Evolutionary conservation across 1,140 invertebrate species (phyloP), one percentile per base, ranked within the genome.

Genomic region (Drosophila nigrodunni): DNA sequence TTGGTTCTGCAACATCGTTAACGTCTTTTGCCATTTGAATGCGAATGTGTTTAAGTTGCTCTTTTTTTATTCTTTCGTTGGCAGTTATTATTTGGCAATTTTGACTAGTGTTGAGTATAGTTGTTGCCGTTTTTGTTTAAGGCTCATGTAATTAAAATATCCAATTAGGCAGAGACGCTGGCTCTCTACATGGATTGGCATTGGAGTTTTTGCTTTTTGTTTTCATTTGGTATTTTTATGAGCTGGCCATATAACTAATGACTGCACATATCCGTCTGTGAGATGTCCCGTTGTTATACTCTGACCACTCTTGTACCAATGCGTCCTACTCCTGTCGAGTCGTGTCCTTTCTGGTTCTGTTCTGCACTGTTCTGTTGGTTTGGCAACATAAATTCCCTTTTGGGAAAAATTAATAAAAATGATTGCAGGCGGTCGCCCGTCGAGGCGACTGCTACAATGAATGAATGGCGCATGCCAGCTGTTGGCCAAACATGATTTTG

Each of bases 381-480:
- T 50, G 52, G 66, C 61, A 67, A 85, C 86, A 88, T 89, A 88
- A 88, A 87, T 88, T 88, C 77, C 77, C 76, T 87, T 88, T 88
- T 85, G 74, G 71, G 81, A 73, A 81, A 89, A 88, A 88, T 88
- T 88, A 88, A 89, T 89, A 89, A 89, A 89, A 89, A 89, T 90
- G 86, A 89, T 89, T 89, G 85, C 86, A 79, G 61, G 70, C 82
- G 62, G 62, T 57, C 71, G 78, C 35, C 71, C 71, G 58, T 75
- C 58, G 62, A 78, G 44, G 41, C 69, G 60, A 52, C 64, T 57
- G 80, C 74, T 57, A 83, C 74, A 83, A 78, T 78, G 85, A 88
- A 88, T 88, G 85, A 88, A 89, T 89, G 85, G 80, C 80, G 85
- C 85, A 83, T 89, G 80, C 85, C 85, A 88, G 83, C 85, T 88